Evolutionary conservation across 2,797 vertebrate species (phyloP), one percentile per base, ranked within the genome.

Genomic region (Chaenodraco wilsoni): DNA sequence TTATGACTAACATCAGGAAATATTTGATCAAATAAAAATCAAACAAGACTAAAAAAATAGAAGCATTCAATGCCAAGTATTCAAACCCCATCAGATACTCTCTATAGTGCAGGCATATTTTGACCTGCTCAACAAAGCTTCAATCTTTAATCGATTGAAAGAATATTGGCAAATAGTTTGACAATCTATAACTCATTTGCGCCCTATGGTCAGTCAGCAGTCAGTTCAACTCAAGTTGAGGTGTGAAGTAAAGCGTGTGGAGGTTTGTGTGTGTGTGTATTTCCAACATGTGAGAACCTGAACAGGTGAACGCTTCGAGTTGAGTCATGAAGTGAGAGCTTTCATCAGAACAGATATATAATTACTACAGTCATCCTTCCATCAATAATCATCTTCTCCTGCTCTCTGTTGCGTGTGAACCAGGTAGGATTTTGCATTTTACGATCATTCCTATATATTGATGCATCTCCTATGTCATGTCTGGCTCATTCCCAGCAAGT

Each of bases 401-500:
- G 51, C 37, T 61, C 13, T 4, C n/a, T 21, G 44, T 51, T 12
- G 37, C 5, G 11, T 49, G 19, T 21, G 4, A 72, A 75, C 27
- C 77, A 79, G 79, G 74, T 63, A 60, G 72, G 60, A 23, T 62
- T 19, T 13, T 14, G 17, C 37, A 23, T 65, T n/a, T 62, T 62
- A 9, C 11, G 10, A 61, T 55, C 3, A 0, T 21, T 66, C 16
- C 50, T 56, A 43, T 9, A 46, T 58, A 63, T 46, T 59, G 9
- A 69, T 72, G 43, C 2, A 1, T 15, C 12, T 27, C 21, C n/a
- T 19, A 21, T 52, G 74, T 85, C 77, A 59, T 46, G 44, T 59
- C 51, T 84, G 83, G 83, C 71, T 56, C 51, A 54, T 76, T 87
- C 72, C 83, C 82, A 88, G 81, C 6, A 65, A 14, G 17, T 85